Conservation (phyloP, 2,888 invertebrate species). For the Drosophila lutescens region DNA sequence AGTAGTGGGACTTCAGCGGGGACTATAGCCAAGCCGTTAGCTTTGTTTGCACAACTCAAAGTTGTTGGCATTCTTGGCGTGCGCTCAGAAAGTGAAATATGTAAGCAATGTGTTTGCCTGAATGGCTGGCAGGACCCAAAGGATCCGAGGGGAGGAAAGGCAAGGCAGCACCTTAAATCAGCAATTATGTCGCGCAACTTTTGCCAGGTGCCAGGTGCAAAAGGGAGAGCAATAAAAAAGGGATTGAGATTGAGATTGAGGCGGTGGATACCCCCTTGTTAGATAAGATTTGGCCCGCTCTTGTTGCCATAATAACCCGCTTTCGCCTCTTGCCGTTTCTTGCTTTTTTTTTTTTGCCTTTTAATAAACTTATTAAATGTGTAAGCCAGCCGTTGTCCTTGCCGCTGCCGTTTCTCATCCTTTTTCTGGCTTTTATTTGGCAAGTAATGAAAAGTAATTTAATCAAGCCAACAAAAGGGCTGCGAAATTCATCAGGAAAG, state of each 20-base stretch:
- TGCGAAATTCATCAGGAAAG: slow-evolving; percentile 54
- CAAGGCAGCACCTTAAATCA: slow-evolving; percentile 47
- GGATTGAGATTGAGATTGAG: slow-evolving; percentile 43
- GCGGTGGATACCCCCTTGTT: slow-evolving; percentile 45
- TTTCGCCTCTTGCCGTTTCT: slow-evolving; percentile 38
- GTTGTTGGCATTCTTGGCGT: slow-evolving; percentile 51
- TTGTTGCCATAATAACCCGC: slow-evolving; percentile 49
- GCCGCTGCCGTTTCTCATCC: slow-evolving; percentile 1
- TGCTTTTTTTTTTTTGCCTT: slow-evolving; percentile 39
- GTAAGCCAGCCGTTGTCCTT: slow-evolving; percentile 70
- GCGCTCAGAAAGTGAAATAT: slow-evolving; percentile 48
- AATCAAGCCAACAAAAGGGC: slow-evolving; percentile 76
- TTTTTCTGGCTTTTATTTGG: slow-evolving; percentile 58
- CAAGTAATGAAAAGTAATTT: slow-evolving; percentile 81
- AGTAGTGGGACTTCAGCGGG: slow-evolving; percentile 13
- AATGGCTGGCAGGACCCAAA: slow-evolving; percentile 12
- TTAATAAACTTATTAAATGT: slow-evolving; percentile 80
- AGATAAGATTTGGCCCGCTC: slow-evolving; percentile 64
- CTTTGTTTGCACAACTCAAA: slow-evolving; percentile 44
- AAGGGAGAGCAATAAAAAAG: slow-evolving; percentile 40
- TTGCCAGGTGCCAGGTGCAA: slow-evolving; percentile 24
- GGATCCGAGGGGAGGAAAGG: slow-evolving; percentile 1
- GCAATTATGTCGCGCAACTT: slow-evolving; percentile 59
- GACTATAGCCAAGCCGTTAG: slow-evolving; percentile 16
- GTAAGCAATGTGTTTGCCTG: slow-evolving; percentile 48